Evolutionary conservation across 2,888 invertebrate genomes (phyloP), one percentile per base, ranked within the genome.

Genomic region (Acronicta aceris): DNA sequence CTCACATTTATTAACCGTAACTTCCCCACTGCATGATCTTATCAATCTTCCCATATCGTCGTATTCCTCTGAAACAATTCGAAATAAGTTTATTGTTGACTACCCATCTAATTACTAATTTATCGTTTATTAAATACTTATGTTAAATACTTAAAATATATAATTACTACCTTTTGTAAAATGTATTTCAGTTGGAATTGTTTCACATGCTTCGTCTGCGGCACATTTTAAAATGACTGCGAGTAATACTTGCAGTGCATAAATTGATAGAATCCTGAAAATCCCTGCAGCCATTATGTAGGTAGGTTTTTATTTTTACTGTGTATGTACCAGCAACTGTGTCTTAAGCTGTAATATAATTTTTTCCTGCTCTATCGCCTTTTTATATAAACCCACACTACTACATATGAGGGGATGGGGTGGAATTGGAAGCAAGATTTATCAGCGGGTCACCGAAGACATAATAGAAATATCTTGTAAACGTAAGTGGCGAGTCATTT

Each of bases 1-100:
- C 89, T 99, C 99, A 85, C 99, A 99, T 94, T 98, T 99, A 85
- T 98, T 98, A 0, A 99, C 98, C 13, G 96, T 96, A 45, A 99
- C 96, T 89, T 98, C 98, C 0, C 98, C 98, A 85, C 97, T 98
- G 85, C 99, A 99, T 13, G 98, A 98, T 82, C 98, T 95, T 79
- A 96, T 95, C 79, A 98, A 93, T 74, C 97, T 95, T n/a, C 98
- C 98, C 80, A 97, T 93, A 72, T 98, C 98, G 81, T 98, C 97
- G 82, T 97, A 98, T 88, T 98, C 98, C 93, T 98, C 98, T 97
- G 92, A 38, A 85, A 87, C 21, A n/a, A 50, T 42, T 21, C 15
- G 0, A 17, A 42, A 42, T 2, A 30, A 30, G 7, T 30, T 8
- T 9, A 30, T 30, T 30, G 10, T 30, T 30, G 7, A 30, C 8